Evolutionary conservation across 2,888 invertebrate genomes (phyloP).

Genomic region (Lordiphosa andalusiaca): DNA sequence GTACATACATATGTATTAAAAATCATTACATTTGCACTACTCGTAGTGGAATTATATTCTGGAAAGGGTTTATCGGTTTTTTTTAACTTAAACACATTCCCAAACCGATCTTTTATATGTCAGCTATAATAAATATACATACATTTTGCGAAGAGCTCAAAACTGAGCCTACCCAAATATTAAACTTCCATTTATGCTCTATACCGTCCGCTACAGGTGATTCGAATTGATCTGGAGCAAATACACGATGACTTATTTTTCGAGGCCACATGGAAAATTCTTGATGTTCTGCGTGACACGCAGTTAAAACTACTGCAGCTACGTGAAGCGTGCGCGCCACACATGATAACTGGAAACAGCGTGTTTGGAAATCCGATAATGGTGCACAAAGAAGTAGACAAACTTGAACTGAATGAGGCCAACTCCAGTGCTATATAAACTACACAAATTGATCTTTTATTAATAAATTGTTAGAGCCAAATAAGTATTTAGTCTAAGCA

Average conservation of each 20-base stretch:
- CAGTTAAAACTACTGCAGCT: slow-evolving; percentile 27
- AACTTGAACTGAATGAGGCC: too few species aligned
- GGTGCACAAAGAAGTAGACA: background rate
- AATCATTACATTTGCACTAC: too few species aligned
- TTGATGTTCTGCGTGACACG: slow-evolving; percentile 22
- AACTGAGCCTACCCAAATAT: too few species aligned
- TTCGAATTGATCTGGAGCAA: slow-evolving; percentile 10
- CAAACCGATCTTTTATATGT: too few species aligned
- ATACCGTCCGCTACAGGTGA: background rate
- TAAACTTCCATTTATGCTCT: background rate
- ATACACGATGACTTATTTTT: slow-evolving; percentile 12
- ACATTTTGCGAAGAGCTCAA: too few species aligned
- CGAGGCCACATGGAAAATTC: slow-evolving; percentile 16
- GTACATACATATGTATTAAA: too few species aligned
- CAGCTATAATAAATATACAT: too few species aligned
- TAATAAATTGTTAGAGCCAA: too few species aligned
- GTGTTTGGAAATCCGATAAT: background rate
- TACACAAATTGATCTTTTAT: background rate
- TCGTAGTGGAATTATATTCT: too few species aligned
- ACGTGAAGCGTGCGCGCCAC: slow-evolving; percentile 26
- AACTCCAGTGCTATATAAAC: background rate
- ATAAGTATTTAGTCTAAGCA: too few species aligned
- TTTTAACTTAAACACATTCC: too few species aligned
- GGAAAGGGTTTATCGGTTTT: too few species aligned
- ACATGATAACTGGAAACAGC: slow-evolving; percentile 20